Percentiles rank a stretch among this genome's conserved stretches.
phyloP scores from a whole-genome alignment of 2,113 vertebrate species.

The Hippocampus abdominalis region DNA sequence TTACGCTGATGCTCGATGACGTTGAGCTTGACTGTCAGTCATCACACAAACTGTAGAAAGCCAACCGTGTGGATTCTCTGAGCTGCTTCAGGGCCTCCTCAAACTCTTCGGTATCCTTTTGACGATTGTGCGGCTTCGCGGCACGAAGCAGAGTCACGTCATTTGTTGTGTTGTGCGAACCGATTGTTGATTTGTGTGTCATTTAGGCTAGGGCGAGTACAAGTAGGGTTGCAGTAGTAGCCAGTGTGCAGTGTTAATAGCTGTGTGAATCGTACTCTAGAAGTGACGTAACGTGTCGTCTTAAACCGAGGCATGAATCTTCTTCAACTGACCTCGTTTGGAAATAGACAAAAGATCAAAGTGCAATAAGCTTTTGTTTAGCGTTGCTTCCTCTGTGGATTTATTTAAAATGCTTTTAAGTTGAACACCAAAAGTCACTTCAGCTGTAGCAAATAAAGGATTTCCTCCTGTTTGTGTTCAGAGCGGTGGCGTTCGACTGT shows the following conservation, averaged over 20 bases:
- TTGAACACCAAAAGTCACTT: constrained; percentile 65
- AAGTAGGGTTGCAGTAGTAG: constrained; percentile 66
- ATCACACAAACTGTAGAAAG: constrained; percentile 70
- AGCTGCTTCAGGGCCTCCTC: constrained; percentile 47
- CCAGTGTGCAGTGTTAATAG: constrained; percentile 71
- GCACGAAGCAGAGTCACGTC: background rate
- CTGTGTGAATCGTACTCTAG: constrained; percentile 67
- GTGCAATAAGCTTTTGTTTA: constrained; percentile 77
- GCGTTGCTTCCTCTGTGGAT: constrained; percentile 66
- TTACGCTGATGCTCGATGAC: background rate
- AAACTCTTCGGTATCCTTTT: constrained; percentile 29
- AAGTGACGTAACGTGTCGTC: constrained; percentile 35
- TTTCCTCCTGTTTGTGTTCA: constrained; percentile 58
- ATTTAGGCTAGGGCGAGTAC: constrained; percentile 58
- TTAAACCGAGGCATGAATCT: constrained; percentile 62
- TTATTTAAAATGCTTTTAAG: constrained; percentile 4
- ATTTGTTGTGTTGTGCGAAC: constrained; percentile 24
- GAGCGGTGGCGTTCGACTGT: constrained; percentile 1
- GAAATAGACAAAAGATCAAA: constrained; percentile 68
- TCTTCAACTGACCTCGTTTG: constrained; percentile 68
- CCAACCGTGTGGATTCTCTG: constrained; percentile 36
- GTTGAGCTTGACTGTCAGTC: constrained; percentile 50
- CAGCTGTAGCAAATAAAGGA: constrained; percentile 60
- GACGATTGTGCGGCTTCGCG: constrained; percentile 27
- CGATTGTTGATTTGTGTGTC: constrained; percentile 49